Evolutionary conservation across 2,888 invertebrate genomes (phyloP).

Genomic region (Drosophila tripunctata): DNA sequence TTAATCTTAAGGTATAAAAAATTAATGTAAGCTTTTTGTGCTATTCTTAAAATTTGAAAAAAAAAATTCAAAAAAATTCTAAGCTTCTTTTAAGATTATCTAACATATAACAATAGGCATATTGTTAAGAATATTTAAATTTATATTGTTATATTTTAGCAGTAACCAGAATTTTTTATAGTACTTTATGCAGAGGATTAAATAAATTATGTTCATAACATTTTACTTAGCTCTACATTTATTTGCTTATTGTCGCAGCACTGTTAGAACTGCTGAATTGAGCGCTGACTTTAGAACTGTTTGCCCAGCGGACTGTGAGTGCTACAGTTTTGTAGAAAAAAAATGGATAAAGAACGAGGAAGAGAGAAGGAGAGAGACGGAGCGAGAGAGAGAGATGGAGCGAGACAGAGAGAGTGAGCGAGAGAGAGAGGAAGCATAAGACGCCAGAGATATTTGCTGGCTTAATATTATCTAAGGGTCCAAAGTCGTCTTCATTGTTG

Average conservation of each 20-base stretch:
- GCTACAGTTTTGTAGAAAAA: constrained; percentile 66
- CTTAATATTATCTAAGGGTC: constrained; percentile 75
- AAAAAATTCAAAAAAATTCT: no score
- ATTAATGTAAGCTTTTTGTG: no score
- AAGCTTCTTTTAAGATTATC: no score
- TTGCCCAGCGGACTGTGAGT: constrained; percentile 42
- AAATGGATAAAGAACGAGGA: no score
- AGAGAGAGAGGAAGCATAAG: not conserved
- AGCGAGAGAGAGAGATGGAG: not conserved
- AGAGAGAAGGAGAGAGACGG: constrained; percentile 2
- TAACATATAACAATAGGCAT: no score
- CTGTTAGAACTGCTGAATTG: not conserved
- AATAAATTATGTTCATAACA: not conserved
- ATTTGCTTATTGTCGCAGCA: not conserved
- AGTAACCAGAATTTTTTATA: no score
- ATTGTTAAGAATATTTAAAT: no score
- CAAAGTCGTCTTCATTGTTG: constrained; percentile 59
- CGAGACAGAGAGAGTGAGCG: not conserved
- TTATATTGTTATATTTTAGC: no score
- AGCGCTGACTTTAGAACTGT: constrained; percentile 32
- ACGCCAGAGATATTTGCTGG: constrained; percentile 44
- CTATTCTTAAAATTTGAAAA: no score
- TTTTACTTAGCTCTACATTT: not conserved
- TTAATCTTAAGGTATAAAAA: no score
- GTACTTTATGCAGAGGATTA: no score